Evolutionary conservation across 2,797 vertebrate species (phyloP), one percentile per base, ranked within the genome.

Genomic region (Parambassis ranga): DNA sequence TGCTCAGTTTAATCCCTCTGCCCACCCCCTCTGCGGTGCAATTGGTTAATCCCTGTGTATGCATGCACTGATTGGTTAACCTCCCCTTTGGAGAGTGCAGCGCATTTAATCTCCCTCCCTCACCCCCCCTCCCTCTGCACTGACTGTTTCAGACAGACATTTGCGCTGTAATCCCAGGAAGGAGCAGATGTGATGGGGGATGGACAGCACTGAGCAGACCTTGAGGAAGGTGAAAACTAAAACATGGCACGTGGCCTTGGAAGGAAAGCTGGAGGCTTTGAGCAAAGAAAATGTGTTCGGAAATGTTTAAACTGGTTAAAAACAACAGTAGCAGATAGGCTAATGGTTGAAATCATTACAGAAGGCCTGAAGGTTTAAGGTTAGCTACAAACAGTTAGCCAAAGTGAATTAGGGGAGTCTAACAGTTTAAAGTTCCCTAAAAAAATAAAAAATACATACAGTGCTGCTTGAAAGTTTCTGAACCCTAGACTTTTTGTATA

Each of bases 121-220:
- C n/a, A n/a, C n/a, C n/a, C 26, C 26, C 26, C 61, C 72, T 76
- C 72, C 63, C 46, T 84, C 75, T 77, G 79, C 77, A 76, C 81
- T 70, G 73, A 71, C 69, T 78, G 80, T 82, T 83, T 83, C 85
- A 87, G 83, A 83, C 79, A 71, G 84, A 89, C 88, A 86, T 90
- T 88, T 89, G 81, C 26, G 59, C 77, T 65, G 86, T 91, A 91
- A 91, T 91, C 90, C 88, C 82, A 41, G 58, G 47, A 60, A 86
- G 86, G 72, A 89, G 81, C 90, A 91, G 90, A 90, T 91, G 90
- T 89, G 85, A 77, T 89, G 87, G 90, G 88, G 89, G 89, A 82
- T 65, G 84, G 83, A 79, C 4, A 10, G 63, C 19, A 23, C 13
- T 5, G 30, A 27, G 48, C 82, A 89, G 85, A 89, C 87, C 89